Conservation (phyloP, 2,888 invertebrate genomes). For the Melolontha melolontha region DNA sequence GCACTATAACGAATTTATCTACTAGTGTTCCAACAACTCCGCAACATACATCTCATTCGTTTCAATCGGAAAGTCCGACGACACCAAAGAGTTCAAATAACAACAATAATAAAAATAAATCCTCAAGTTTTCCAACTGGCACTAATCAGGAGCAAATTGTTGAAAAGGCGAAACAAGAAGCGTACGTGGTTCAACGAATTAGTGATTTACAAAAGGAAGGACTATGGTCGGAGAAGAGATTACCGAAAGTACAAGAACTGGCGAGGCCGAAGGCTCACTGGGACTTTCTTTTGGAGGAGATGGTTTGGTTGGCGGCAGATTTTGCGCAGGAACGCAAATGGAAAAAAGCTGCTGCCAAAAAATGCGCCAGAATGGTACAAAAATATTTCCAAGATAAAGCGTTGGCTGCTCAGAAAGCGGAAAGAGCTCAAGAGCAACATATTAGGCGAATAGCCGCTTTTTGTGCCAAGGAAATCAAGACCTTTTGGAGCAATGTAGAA, state of each 20-base stretch:
- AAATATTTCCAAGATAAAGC: constrained; percentile 94
- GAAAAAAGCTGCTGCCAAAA: constrained; percentile 96
- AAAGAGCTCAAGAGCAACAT: constrained; percentile 90
- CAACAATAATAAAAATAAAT: constrained; percentile 47
- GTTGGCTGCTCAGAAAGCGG: constrained; percentile 87
- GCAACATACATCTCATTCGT: constrained; percentile 42
- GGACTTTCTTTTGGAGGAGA: constrained; percentile 98
- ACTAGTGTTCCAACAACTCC: constrained; percentile 41
- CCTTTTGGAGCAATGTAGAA: constrained; percentile 97
- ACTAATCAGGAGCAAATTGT: constrained; percentile 81
- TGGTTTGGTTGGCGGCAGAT: constrained; percentile 98
- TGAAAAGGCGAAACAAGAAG: constrained; percentile 91
- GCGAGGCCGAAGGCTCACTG: constrained; percentile 93
- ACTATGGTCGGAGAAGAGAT: constrained; percentile 89
- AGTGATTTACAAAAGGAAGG: constrained; percentile 93
- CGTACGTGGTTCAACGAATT: constrained; percentile 92
- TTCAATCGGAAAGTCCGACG: constrained; percentile 49
- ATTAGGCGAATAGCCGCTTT: constrained; percentile 88
- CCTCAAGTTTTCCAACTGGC: constrained; percentile 46
- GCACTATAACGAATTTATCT: constrained; percentile 23
- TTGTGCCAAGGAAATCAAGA: constrained; percentile 92
- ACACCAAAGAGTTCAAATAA: constrained; percentile 47
- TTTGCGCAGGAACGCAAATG: constrained; percentile 98
- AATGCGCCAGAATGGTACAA: constrained; percentile 91
- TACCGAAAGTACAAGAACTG: constrained; percentile 94